Conservation (phyloP, 2,113 vertebrate species). For the Callionymus lyra region DNA sequence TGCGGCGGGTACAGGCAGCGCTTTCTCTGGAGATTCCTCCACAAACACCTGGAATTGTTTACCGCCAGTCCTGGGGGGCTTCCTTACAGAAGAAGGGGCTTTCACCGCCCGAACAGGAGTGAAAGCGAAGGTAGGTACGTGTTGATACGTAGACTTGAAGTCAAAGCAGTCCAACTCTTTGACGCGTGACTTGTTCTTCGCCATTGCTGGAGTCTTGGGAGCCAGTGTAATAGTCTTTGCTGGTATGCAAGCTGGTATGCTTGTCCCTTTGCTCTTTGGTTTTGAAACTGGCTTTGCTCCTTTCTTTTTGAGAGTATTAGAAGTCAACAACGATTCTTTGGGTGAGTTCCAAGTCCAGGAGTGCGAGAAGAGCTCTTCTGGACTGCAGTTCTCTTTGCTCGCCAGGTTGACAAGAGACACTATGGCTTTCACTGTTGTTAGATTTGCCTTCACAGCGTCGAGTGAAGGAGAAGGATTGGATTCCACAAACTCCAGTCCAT, state of each 20-base stretch:
- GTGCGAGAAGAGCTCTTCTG: conserved; percentile 61
- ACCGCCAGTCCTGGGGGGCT: conserved; percentile 20
- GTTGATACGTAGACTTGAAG: conserved; percentile 49
- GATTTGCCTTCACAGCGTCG: conserved; percentile 60
- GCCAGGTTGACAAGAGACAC: conserved; percentile 52
- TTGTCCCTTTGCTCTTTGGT: conserved; percentile 25
- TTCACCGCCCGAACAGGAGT: conserved; percentile 50
- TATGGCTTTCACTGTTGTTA: conserved; percentile 68
- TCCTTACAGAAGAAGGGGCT: conserved; percentile 9
- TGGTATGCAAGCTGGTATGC: conserved; percentile 17
- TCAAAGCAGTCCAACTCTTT: conserved; percentile 36
- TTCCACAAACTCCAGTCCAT: conserved; percentile 63
- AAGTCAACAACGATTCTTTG: not conserved
- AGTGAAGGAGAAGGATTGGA: conserved; percentile 49
- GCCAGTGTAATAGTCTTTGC: conserved; percentile 27
- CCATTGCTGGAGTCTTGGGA: conserved; percentile 48
- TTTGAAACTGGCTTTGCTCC: not conserved
- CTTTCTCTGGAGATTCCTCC: conserved; percentile 50
- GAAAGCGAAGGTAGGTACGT: conserved; percentile 45
- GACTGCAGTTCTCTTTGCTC: conserved; percentile 30
- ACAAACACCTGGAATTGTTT: conserved; percentile 76
- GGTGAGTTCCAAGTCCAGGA: conserved; percentile 68
- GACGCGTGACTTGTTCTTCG: conserved; percentile 14
- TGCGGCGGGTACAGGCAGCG: conserved; percentile 60
- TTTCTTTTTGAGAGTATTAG: not conserved